Base-by-base conservation (phyloP, 2,797 vertebrate species). In the Aphelocoma californica region DNA sequence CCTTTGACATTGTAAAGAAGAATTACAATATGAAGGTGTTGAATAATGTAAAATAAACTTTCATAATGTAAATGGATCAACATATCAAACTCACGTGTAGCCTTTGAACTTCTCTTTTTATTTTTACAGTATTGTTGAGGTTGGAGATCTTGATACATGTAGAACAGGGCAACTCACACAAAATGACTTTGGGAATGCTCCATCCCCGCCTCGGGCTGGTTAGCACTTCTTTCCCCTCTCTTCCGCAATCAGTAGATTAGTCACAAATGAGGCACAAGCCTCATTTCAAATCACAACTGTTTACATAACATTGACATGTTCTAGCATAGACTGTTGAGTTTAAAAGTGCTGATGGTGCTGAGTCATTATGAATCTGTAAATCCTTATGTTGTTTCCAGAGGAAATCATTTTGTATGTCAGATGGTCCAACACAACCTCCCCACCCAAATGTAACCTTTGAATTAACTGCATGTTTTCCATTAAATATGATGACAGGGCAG, bases 311-410 rank as follows among this genome's bases (percentile, higher is more conserved):
- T 18, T 56, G 72, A 60, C 93, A 92, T 93, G 86, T 87, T 91
- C 75, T 36, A 91, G 77, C 85, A 54, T 2, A 67, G 81, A 38
- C 18, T 67, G 19, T 75, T 36, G 81, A 73, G 71, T 79, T 96
- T 79, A 32, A 86, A 92, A 92, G 44, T 56, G 81, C 75, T 79
- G 81, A 81, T 16, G 34, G 24, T 91, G 97, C 97, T 86, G 96
- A 97, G 94, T 98, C 97, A 98, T 48, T 72, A 62, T 95, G 97
- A 97, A 84, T 24, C n/a, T 8, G 31, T 61, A 92, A 67, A 84
- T 56, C 34, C 32, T 79, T 72, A 31, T 58, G 66, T 84, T 32
- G 60, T 86, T 93, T 95, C 88, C 32, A 29, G 77, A 86, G 93
- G 93, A 97, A 96, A 75, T 77, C 5, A 17, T 51, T 79, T 53